Evolutionary conservation across 2,113 vertebrate genomes (phyloP).

Genomic region (Noturus placidus): DNA sequence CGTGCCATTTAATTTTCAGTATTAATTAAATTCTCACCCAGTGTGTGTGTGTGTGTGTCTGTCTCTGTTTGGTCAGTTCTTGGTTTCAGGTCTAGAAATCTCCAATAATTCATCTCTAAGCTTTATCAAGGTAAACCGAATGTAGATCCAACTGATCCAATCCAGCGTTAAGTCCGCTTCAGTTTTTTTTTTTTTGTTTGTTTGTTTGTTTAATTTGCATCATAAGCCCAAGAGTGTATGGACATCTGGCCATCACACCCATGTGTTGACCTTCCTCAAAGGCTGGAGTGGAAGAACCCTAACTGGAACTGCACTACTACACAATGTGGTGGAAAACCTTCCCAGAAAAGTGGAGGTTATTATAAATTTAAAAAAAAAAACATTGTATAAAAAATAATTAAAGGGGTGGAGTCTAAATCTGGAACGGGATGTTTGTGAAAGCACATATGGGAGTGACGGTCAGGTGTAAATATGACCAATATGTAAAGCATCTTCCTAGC

Average conservation of each 20-base stretch:
- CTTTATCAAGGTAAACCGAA: constrained; percentile 7
- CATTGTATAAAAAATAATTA: no score
- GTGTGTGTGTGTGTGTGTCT: background rate
- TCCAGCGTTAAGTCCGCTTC: background rate
- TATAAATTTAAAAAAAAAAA: no score
- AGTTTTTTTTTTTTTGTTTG: no score
- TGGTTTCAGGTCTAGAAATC: constrained; percentile 32
- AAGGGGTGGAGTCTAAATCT: no score
- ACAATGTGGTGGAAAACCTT: background rate
- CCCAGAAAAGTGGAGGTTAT: no score
- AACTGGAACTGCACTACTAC: no score
- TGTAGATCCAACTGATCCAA: background rate
- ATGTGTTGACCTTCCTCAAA: background rate
- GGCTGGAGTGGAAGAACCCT: no score
- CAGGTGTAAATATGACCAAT: background rate
- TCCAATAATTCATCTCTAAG: constrained; percentile 9
- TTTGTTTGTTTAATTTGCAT: no score
- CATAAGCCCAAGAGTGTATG: background rate
- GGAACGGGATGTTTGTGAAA: no score
- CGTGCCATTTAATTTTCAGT: background rate
- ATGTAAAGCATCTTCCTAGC: background rate
- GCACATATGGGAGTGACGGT: background rate
- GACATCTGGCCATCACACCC: background rate
- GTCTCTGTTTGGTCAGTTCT: constrained; percentile 28
- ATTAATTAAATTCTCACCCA: background rate